Base-by-base conservation (phyloP, 1,140 invertebrate species). In the Procambarus virginalis region DNA sequence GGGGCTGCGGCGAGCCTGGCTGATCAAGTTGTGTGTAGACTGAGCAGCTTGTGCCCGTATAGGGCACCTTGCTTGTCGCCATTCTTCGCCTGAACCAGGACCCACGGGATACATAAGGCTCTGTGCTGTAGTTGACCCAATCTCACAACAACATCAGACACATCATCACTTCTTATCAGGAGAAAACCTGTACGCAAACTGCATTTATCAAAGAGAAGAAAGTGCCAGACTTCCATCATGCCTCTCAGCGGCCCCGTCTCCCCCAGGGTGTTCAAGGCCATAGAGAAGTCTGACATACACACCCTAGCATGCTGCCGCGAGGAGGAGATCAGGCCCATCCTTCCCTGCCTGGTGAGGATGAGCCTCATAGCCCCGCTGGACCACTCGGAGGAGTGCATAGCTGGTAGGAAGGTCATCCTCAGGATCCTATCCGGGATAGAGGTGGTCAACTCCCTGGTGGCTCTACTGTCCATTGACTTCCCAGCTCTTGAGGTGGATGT, bases 401-500 rank as follows among this genome's bases (percentile, higher is more conserved):
- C 97, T 92, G 96, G 96, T 12, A 96, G 97, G 91, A 98, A 98
- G 93, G 96, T 97, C 92, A 97, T 99, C 77, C 94, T 99, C 0
- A 97, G 97, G 17, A 95, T 98, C 55, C 94, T 99, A 0, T 97
- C 97, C 2, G 97, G 97, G 3, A 97, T 98, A 91, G 98, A 99
- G 94, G 95, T 97, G 51, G 98, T 99, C 0, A 99, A 99, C 94
- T 97, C 97, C 76, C 97, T 99, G 82, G 98, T 99, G 8, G 97
- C 97, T 12, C 94, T 99, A 3, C 94, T 99, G 14, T 98, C 98
- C 2, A 98, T 99, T 75, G 98, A 99, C 94, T 99, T 99, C 94
- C 97, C 98, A 93, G 96, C 96, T 22, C 94, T 99, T 51, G 98
- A 99, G 94, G 96, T 96, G 34, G 98, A 99, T 93, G 96, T 99